Conservation (phyloP, 2,797 vertebrate genomes). For the Microctenopoma lineatum region DNA sequence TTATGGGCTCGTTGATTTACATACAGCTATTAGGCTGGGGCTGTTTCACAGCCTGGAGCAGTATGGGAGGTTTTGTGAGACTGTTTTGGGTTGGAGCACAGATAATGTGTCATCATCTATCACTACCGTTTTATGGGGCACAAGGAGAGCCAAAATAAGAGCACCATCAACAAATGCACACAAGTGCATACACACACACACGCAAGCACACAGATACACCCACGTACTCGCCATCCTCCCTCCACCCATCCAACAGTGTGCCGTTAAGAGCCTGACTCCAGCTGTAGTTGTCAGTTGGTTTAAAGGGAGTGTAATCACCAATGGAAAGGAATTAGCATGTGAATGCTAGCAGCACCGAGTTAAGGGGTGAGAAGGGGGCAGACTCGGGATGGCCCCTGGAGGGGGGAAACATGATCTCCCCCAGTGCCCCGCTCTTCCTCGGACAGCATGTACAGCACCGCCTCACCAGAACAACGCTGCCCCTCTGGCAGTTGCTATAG, state of each 20-base stretch:
- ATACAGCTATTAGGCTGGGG: conserved; percentile 73
- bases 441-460: conserved; percentile 83
- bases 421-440: conserved; percentile 84
- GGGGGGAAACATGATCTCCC: conserved; percentile 89
- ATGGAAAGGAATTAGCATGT: conserved; percentile 96
- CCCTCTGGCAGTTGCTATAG: conserved; percentile 89
- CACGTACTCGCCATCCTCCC: conserved; percentile 40
- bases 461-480: conserved; percentile 85
- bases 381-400: conserved; percentile 76
- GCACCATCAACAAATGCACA: conserved; percentile 60
- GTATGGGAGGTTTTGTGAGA: conserved; percentile 57
- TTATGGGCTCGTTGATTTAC: conserved; percentile 79
- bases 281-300: conserved; percentile 94
- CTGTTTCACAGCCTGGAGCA: conserved; percentile 74
- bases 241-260: conserved; percentile 73
- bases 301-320: conserved; percentile 94
- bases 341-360: conserved; percentile 89
- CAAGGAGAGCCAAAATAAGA: conserved; percentile 63
- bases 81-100: conserved; percentile 63
- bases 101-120: conserved; percentile 77
- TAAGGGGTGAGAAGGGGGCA: conserved; percentile 80
- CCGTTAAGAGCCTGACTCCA: conserved; percentile 90
- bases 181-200: conserved; percentile 36
- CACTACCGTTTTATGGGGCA: conserved; percentile 65
- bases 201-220: conserved; percentile 5